These are phyloP conservation scores for Hypotaenidia okinawae DNA, from an alignment of 2,797 vertebrate species.

Conservation along the genomic window DNA sequence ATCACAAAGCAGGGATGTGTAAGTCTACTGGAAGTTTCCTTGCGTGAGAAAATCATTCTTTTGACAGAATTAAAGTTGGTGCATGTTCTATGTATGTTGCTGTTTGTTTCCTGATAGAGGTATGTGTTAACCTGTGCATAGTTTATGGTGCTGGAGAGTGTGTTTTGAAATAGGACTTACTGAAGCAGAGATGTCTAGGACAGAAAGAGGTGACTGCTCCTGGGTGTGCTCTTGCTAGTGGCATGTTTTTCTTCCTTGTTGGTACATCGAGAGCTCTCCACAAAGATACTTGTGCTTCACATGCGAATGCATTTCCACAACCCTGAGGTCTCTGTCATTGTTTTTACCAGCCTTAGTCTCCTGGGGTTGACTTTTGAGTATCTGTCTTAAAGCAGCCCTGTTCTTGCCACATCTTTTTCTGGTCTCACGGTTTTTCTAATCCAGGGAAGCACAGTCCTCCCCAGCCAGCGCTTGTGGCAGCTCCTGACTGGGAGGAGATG, in stretches of 20 bases:
- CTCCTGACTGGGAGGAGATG: background rate
- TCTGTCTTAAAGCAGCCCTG: background rate
- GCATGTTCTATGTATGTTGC: rapidly evolving
- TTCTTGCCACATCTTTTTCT: background rate
- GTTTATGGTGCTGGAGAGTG: background rate
- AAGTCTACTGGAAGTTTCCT: background rate
- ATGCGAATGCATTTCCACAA: background rate
- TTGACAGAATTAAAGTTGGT: background rate
- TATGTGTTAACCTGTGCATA: background rate
- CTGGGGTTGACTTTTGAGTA: background rate
- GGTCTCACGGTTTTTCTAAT: background rate
- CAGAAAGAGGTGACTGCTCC: background rate
- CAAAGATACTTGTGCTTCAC: background rate
- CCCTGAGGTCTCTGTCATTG: background rate
- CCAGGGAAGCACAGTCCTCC: background rate
- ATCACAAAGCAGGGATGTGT: background rate
- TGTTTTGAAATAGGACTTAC: background rate
- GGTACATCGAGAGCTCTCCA: background rate
- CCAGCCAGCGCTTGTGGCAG: background rate
- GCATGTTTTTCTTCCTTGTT: background rate
- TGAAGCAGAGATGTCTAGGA: background rate
- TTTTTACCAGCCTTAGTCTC: background rate
- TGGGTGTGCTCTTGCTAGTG: background rate
- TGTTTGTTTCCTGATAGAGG: background rate
- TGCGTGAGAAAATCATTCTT: background rate